These are phyloP conservation scores for Neodiprion lecontei DNA, from an alignment of 1,140 invertebrate genomes.

Conservation along the genomic window DNA sequence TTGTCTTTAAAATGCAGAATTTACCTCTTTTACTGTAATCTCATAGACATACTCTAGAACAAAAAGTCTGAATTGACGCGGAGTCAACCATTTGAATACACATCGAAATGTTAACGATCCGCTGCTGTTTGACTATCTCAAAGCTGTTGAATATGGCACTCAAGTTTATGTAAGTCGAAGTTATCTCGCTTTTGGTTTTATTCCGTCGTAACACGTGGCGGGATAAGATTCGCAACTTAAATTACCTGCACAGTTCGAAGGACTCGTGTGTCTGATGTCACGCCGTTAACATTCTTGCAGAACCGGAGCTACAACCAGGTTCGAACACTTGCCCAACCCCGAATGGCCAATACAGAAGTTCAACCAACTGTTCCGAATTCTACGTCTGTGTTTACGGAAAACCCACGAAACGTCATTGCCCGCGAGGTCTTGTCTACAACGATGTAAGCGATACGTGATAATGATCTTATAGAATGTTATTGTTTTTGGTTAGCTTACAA, in stretches of 20 bases:
- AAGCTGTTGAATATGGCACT: background rate
- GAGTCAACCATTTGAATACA: too few species aligned
- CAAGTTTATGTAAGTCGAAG: slow-evolving; percentile 6
- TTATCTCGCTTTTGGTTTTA: background rate
- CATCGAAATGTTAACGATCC: too few species aligned
- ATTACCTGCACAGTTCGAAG: slow-evolving; percentile 24
- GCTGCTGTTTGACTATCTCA: too few species aligned
- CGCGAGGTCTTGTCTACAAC: slow-evolving; percentile 68
- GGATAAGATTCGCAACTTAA: slow-evolving; percentile 9
- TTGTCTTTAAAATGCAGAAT: too few species aligned
- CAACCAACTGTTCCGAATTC: slow-evolving; percentile 70
- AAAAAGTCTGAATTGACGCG: too few species aligned
- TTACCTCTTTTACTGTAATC: too few species aligned
- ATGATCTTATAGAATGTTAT: slow-evolving; percentile 17
- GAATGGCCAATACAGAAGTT: slow-evolving; percentile 67
- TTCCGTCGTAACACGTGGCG: background rate
- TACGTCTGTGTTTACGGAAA: slow-evolving; percentile 66
- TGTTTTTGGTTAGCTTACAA: background rate
- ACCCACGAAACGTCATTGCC: slow-evolving; percentile 70
- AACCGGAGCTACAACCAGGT: slow-evolving; percentile 55
- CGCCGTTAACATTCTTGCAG: slow-evolving; percentile 31
- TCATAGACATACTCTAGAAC: too few species aligned
- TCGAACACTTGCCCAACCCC: slow-evolving; percentile 55
- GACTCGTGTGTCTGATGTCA: background rate
- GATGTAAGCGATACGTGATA: slow-evolving; percentile 60